Conservation (phyloP, 2,797 vertebrate species). For the Naso thynnoides region DNA sequence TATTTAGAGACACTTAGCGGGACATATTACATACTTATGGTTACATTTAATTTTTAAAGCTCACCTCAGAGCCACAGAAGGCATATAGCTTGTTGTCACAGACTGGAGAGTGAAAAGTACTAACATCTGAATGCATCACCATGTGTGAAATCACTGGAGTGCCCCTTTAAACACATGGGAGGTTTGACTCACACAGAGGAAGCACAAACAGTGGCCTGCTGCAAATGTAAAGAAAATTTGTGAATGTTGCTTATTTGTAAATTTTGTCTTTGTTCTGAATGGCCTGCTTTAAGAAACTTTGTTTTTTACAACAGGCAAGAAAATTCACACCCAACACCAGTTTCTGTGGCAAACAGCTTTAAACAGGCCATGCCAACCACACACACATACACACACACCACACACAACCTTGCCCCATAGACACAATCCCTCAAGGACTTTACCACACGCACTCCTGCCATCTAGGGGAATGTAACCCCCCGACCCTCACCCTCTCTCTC, state of each 20-base stretch:
- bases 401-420: neutral
- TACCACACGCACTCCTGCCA: slow-evolving; percentile 50
- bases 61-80: too few species aligned
- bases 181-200: neutral
- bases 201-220: neutral
- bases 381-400: slow-evolving; percentile 1
- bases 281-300: too few species aligned
- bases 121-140: too few species aligned
- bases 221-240: neutral
- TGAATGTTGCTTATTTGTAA: too few species aligned
- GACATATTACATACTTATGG: too few species aligned
- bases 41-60: too few species aligned
- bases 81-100: too few species aligned
- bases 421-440: slow-evolving; percentile 18
- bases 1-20: too few species aligned
- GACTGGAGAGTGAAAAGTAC: too few species aligned
- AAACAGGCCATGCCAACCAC: slow-evolving; percentile 23
- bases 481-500: slow-evolving; percentile 29
- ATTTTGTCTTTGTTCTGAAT: too few species aligned
- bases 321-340: slow-evolving; percentile 16
- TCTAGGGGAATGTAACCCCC: slow-evolving; percentile 60
- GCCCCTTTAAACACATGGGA: too few species aligned
- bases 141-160: neutral
- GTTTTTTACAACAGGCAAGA: too few species aligned
- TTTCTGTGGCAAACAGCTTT: slow-evolving; percentile 44